These are phyloP conservation scores for Tetropium fuscum DNA, from an alignment of 2,888 invertebrate species.

Conservation along the genomic window DNA sequence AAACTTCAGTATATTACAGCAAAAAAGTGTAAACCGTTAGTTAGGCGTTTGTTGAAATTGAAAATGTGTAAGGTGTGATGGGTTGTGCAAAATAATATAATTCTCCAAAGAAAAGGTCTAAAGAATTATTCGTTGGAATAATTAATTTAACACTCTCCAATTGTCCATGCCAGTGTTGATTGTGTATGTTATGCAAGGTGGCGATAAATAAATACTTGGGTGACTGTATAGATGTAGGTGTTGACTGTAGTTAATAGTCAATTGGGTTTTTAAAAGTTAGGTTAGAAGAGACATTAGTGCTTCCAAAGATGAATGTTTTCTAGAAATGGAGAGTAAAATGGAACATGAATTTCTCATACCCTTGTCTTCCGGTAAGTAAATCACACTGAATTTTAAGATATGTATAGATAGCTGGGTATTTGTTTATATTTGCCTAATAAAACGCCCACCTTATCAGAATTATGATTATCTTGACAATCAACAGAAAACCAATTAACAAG, in stretches of 20 bases:
- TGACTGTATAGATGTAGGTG: constrained; percentile 34
- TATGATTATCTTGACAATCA: too few species aligned
- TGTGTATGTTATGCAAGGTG: constrained; percentile 3
- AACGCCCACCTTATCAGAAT: too few species aligned
- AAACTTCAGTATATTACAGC: neutral
- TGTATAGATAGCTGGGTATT: constrained; percentile 1
- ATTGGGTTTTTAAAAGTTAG: constrained; percentile 36
- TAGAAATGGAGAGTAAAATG: constrained; percentile 54
- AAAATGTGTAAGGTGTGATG: constrained; percentile 19
- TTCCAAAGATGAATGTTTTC: constrained; percentile 17
- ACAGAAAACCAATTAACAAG: too few species aligned
- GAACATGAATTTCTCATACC: constrained; percentile 58
- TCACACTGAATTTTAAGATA: too few species aligned
- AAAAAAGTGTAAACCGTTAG: too few species aligned
- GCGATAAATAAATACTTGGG: constrained; percentile 23
- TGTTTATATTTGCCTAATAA: constrained; percentile 5
- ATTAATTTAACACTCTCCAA: neutral
- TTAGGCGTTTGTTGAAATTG: constrained; percentile 14
- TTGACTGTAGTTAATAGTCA: constrained; percentile 23
- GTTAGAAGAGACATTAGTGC: constrained; percentile 25
- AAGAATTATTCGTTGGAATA: too few species aligned
- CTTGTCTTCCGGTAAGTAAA: constrained; percentile 61
- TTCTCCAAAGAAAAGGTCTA: too few species aligned
- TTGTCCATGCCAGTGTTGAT: constrained; percentile 1
- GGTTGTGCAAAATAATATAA: too few species aligned